Base-by-base conservation (phyloP, 2,888 invertebrate species). In the Parasteatoda lunata region DNA sequence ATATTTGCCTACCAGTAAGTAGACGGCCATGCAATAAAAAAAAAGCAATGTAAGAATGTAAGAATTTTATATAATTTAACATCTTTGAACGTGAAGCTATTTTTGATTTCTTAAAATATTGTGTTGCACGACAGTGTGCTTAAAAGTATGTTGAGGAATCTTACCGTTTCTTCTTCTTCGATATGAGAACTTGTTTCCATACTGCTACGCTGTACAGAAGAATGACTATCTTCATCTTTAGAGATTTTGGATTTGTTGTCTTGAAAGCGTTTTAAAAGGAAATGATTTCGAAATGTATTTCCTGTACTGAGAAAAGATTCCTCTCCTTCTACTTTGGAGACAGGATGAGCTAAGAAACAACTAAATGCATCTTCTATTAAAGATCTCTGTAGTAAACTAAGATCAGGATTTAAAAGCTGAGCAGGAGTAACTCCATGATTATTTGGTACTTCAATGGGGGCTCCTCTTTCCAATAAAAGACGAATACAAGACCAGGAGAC, bases 401-500 rank as follows among this genome's bases (percentile, higher is more conserved):
- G 91, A 77, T 93, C 92, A 45, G 91, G 90, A 5, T 93, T 93
- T 65, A 93, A 92, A 83, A 94, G 92, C 89, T 94, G 93, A 70
- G 92, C 91, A 8, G 94, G 93, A 54, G 93, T 91, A 59, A 93
- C 92, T 11, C 93, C 93, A 15, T 92, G 91, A 80, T 92, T 91
- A 91, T 94, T 94, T 75, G 91, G 90, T 72, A 92, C 89, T 83
- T 91, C 91, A 72, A 93, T 92, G 89, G 91, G 91, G 30, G 93
- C 93, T 51, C 94, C 94, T 88, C 92, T 91, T 90, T 93, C 93
- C 89, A 94, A 90, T 89, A 94, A 91, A 89, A 92, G 92, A 69
- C 92, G 91, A 71, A 93, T 92, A 89, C 93, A 93, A 84, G 93
- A 93, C 92, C 93, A 93, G 71, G 93, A 93, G 77, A 93, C 92